Base-by-base conservation (phyloP, 1,140 invertebrate genomes). In the Palaemon carinicauda region DNA sequence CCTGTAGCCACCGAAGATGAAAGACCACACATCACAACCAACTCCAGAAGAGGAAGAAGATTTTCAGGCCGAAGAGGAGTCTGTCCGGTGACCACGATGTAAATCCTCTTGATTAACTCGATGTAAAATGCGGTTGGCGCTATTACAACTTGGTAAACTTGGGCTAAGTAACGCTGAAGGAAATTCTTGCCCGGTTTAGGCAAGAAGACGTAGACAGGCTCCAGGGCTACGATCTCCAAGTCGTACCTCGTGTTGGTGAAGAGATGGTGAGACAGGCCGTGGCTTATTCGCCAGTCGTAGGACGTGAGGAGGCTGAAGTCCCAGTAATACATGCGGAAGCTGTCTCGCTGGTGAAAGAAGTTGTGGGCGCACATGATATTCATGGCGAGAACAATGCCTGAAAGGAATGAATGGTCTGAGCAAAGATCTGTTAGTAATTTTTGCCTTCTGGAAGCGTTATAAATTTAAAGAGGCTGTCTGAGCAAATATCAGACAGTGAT, bases 261-360 rank as follows among this genome's bases (percentile, higher is more conserved):
- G 17, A 96, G 91, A 91, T 97, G 96, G 91, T 97, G 96, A 41
- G 95, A 96, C 27, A 97, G 90, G 0, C 92, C 94, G 89, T 97
- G 96, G 0, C 94, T 94, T 54, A 97, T 94, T 88, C 96, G 92
- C 94, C 96, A 97, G 83, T 96, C 94, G 82, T 94, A 90, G 90
- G 94, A 94, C 3, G 94, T 94, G 91, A 95, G 91, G 75, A 94
- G 90, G 41, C 92, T 92, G 17, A 97, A 90, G 90, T 97, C 95
- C 84, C 95, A 96, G 54, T 95, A 94, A 90, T 95, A 96, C 94
- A 96, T 96, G 69, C 96, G 93, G 93, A 95, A 96, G 90, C 94
- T 96, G 90, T 97, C 94, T 27, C 92, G 93, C 89, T 94, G 93
- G 90, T 97, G 96, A 74, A 97, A 94, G 90, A 95, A 97, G 91